Evolutionary conservation across 1,140 invertebrate genomes (phyloP).

Genomic region (Ips nitidus): DNA sequence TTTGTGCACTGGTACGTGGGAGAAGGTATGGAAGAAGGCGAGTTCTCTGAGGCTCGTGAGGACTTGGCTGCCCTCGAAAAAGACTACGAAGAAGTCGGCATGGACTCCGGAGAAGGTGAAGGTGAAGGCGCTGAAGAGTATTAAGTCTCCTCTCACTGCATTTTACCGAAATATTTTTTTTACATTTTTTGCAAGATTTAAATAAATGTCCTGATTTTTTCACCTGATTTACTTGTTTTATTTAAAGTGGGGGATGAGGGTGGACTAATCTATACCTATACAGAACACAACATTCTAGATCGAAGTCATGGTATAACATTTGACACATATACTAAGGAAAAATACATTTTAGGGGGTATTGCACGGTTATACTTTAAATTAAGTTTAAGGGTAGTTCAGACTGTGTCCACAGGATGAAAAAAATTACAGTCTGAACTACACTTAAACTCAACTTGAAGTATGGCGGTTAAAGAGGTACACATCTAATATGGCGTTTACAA

Average conservation of each 20-base stretch:
- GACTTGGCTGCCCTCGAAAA: conserved; percentile 79
- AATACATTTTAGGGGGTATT: too few species aligned
- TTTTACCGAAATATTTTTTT: background rate
- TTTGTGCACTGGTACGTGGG: conserved; percentile 78
- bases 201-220: background rate
- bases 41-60: conserved; percentile 84
- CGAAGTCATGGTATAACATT: too few species aligned
- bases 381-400: too few species aligned
- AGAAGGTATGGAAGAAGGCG: conserved; percentile 79
- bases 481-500: too few species aligned
- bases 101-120: conserved; percentile 47
- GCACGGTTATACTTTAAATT: too few species aligned
- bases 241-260: background rate
- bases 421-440: too few species aligned
- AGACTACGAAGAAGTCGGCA: conserved; percentile 67
- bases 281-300: too few species aligned
- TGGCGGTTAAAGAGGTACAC: too few species aligned
- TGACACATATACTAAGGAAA: too few species aligned
- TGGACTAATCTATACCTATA: too few species aligned
- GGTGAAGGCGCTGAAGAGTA: conserved; percentile 50
- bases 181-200: background rate
- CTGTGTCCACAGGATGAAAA: too few species aligned
- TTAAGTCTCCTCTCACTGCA: conserved; percentile 28
- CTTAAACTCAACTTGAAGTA: too few species aligned
- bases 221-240: background rate